Conservation (phyloP, 2,888 invertebrate genomes). For the Ornithoptera alexandrae region DNA sequence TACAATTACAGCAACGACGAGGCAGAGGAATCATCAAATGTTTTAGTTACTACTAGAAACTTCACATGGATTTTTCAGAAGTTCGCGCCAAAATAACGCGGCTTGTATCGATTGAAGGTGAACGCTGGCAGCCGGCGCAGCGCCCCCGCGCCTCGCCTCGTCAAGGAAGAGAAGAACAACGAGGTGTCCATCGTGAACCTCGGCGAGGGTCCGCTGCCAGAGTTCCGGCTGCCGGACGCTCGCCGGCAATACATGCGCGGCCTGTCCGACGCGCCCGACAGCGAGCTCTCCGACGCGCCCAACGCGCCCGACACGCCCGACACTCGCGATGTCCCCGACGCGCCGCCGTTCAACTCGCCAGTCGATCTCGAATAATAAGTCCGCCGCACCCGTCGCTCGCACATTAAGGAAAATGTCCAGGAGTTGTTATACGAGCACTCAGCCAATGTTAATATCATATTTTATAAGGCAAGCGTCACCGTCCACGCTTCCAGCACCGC, state of each 20-base stretch:
- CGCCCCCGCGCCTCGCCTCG: conserved; percentile 32
- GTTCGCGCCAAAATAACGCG: no score
- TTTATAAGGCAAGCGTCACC: no score
- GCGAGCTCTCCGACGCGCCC: conserved; percentile 18
- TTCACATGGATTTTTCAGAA: no score
- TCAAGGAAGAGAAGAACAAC: conserved; percentile 46
- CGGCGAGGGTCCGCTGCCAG: conserved; percentile 50
- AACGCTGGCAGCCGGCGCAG: conserved; percentile 36
- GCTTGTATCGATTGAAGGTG: conserved; percentile 10
- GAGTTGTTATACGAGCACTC: no score
- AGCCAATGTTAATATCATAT: no score
- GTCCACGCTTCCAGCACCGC: no score
- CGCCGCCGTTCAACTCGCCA: background rate
- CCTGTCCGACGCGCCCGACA: conserved; percentile 9
- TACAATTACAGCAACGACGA: no score
- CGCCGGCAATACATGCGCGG: conserved; percentile 53
- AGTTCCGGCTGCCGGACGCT: conserved; percentile 49
- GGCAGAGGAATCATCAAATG: no score
- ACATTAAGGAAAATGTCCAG: background rate
- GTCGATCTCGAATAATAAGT: conserved; percentile 15
- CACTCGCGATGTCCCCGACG: background rate
- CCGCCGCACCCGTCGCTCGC: background rate
- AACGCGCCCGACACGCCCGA: conserved; percentile 2
- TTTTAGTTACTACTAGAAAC: no score
- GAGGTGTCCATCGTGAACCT: conserved; percentile 51